Evolutionary conservation across 2,888 invertebrate genomes (phyloP), one percentile per base, ranked within the genome.

Genomic region (Platynereis dumerilii): DNA sequence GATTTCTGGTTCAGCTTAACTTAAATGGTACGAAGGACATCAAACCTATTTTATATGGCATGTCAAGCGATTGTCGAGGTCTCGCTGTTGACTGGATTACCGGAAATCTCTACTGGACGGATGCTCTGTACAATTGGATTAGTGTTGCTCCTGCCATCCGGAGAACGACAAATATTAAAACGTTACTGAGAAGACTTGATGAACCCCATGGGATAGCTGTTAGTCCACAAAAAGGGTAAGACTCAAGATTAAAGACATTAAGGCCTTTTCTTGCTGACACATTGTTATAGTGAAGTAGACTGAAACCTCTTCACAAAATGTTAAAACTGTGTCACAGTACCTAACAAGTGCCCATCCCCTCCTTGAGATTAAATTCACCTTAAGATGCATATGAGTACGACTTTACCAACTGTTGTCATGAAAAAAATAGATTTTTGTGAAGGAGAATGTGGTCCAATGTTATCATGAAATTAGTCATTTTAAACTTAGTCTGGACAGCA

Each of bases 101-200:
- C 3, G 72, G 74, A n/a, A 81, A 80, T 62, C 58, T 81, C 15
- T 81, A 81, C 68, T 80, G 78, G 75, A 74, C 79, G 3, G 81
- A 81, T 67, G 73, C 77, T 7, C 70, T 79, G 42, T 81, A 80
- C 65, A 78, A 80, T 72, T 81, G 80, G 80, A 77, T 81, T 52
- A 70, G 76, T 27, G 72, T 81, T 74, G 75, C 76, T 20, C 59
- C 60, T 20, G 64, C 65, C 17, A 66, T 60, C 39, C 53, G 45
- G 39, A 65, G 58, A 39, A 66, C 68, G 3, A 26, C 27, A 44
- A 24, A 42, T 2, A 34, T 44, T 12, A 58, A 52, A 27, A 64
- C 63, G 1, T 10, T 70, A 20, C 20, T 70, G 1, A 28, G 44
- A n/a, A 61, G 61, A 2, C 71, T 80, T 28, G 76, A 78, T 27